These are phyloP conservation scores for Agapetus fuscipes DNA, from an alignment of 2,888 invertebrate genomes.

Conservation along the genomic window DNA sequence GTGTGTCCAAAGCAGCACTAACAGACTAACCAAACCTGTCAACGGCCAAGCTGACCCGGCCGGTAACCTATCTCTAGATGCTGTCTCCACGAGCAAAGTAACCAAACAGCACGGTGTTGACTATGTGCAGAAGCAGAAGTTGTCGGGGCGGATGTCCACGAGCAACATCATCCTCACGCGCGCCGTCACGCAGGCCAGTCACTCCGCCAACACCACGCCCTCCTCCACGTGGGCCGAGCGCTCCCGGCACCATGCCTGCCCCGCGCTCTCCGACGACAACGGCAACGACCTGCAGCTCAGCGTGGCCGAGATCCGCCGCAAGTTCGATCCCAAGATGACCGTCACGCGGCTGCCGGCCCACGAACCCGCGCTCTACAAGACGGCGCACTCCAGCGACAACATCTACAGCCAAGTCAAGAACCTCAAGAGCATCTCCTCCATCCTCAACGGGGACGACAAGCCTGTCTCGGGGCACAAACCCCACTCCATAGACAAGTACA, in stretches of 20 bases:
- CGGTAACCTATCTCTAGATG: slow-evolving; percentile 3
- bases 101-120: slow-evolving; percentile 19
- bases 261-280: slow-evolving; percentile 45
- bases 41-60: slow-evolving; percentile 13
- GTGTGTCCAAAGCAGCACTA: slow-evolving; percentile 14
- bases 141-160: slow-evolving; percentile 18
- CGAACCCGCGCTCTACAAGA: slow-evolving; percentile 27
- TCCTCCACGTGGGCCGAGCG: slow-evolving; percentile 26
- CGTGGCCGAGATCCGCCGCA: slow-evolving; percentile 49
- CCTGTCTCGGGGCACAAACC: slow-evolving; percentile 42
- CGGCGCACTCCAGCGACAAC: slow-evolving; percentile 28
- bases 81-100: slow-evolving; percentile 11
- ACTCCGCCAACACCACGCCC: slow-evolving; percentile 34
- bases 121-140: slow-evolving; percentile 18
- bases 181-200: not conserved
- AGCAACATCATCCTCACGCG: slow-evolving; percentile 19
- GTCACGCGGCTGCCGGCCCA: slow-evolving; percentile 41
- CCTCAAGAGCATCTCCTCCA: slow-evolving; percentile 14
- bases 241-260: slow-evolving; percentile 31
- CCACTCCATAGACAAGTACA: slow-evolving; percentile 34
- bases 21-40: slow-evolving; percentile 17
- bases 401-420: slow-evolving; percentile 32
- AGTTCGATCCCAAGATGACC: slow-evolving; percentile 45
- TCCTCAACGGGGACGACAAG: slow-evolving; percentile 30
- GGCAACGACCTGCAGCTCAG: slow-evolving; percentile 47